phyloP scores from a whole-genome alignment of 2,797 vertebrate genomes.

The Sternotherus odoratus region DNA sequence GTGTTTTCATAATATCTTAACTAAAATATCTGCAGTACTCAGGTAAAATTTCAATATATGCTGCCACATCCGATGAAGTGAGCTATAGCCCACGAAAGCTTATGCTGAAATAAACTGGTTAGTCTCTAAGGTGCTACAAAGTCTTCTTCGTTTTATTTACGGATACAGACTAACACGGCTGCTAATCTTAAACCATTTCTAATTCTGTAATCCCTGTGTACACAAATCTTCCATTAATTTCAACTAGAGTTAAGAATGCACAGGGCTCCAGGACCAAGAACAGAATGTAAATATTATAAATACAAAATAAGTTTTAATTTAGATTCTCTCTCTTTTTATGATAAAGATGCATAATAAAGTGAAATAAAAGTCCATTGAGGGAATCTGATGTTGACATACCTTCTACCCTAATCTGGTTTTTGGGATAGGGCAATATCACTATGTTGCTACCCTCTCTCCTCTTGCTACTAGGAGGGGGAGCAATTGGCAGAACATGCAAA shows the following conservation, averaged over 20 bases:
- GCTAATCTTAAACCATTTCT: no score
- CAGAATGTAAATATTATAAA: background rate
- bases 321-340: background rate
- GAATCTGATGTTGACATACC: background rate
- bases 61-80: no score
- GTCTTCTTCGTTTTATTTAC: no score
- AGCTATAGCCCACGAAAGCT: no score
- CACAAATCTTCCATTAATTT: conserved; percentile 5
- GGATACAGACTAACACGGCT: no score
- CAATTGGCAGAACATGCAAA: background rate
- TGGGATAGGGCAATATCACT: background rate
- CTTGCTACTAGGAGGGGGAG: background rate
- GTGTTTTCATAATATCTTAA: background rate
- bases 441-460: background rate
- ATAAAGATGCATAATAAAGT: background rate
- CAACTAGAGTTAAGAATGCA: background rate
- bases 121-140: no score
- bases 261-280: background rate
- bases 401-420: background rate
- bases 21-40: background rate
- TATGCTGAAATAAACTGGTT: no score
- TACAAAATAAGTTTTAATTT: background rate
- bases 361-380: background rate
- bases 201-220: conserved; percentile 9
- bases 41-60: background rate